Conservation (phyloP, 2,797 vertebrate genomes). For the Coregonus sp. region DNA sequence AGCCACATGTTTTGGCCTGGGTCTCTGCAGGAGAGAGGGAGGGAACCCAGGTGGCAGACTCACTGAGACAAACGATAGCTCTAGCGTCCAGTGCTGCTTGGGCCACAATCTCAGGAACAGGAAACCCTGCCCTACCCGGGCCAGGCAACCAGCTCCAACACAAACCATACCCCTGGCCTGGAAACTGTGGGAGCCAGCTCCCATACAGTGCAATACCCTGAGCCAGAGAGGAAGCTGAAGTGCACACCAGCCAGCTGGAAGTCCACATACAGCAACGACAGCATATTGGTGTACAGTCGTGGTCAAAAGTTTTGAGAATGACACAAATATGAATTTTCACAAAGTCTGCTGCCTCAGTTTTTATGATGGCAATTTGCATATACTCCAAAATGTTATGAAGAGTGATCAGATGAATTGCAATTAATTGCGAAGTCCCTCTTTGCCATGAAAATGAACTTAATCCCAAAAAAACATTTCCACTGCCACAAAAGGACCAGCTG, state of each 20-base stretch:
- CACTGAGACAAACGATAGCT: background rate
- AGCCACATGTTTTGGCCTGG: background rate
- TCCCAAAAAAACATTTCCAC: too few species aligned
- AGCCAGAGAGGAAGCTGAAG: background rate
- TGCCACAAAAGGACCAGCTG: too few species aligned
- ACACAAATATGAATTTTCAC: too few species aligned
- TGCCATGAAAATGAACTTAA: too few species aligned
- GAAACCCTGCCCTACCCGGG: background rate
- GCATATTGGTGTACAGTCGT: background rate
- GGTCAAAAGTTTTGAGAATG: too few species aligned
- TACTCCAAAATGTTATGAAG: too few species aligned
- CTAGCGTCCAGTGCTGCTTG: background rate
- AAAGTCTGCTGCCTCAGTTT: too few species aligned
- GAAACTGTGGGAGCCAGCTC: background rate
- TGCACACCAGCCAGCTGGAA: background rate
- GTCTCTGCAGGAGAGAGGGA: background rate
- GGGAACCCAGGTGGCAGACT: background rate
- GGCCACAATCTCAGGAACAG: slow-evolving; percentile 1
- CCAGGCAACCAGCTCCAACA: background rate
- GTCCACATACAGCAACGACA: background rate
- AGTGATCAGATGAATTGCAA: too few species aligned
- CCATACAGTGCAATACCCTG: background rate
- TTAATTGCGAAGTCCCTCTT: too few species aligned
- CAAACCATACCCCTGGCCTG: background rate
- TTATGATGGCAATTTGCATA: too few species aligned